Conservation (phyloP, 2,888 invertebrate species). For the Saturnia japonica region DNA sequence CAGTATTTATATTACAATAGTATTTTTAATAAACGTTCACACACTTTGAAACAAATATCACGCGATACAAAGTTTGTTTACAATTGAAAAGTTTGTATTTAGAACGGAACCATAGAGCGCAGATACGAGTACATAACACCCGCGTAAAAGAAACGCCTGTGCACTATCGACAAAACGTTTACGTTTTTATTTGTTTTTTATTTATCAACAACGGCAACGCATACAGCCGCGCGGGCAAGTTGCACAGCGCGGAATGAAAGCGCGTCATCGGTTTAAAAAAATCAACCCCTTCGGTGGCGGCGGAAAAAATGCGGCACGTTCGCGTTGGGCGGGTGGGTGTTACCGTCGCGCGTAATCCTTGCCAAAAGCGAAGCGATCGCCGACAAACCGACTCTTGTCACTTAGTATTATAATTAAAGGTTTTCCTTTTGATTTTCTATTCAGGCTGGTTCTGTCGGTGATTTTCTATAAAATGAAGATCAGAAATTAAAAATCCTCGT, state of each 20-base stretch:
- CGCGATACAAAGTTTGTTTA: constrained; percentile 38
- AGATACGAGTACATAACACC: constrained; percentile 59
- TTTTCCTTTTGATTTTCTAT: constrained; percentile 26
- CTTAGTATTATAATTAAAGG: constrained; percentile 79
- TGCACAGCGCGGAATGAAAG: constrained; percentile 82
- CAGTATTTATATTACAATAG: not conserved
- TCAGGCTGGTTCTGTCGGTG: not conserved
- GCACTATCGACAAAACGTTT: constrained; percentile 77
- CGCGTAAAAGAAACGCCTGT: constrained; percentile 65
- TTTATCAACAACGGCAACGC: constrained; percentile 75
- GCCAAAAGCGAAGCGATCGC: constrained; percentile 80
- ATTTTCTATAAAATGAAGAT: not conserved
- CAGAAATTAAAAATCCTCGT: not conserved
- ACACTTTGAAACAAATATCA: constrained; percentile 5
- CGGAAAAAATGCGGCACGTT: constrained; percentile 72
- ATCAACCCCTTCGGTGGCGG: constrained; percentile 81
- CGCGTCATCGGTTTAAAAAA: constrained; percentile 83
- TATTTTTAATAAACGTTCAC: not conserved
- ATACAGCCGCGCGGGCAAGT: constrained; percentile 80
- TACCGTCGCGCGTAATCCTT: constrained; percentile 78
- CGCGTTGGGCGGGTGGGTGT: constrained; percentile 65
- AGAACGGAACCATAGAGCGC: constrained; percentile 54
- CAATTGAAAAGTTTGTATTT: constrained; percentile 57
- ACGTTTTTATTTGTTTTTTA: constrained; percentile 41
- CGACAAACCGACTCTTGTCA: constrained; percentile 73